Evolutionary conservation across 2,888 invertebrate species (phyloP).

Genomic region (Zaprionus bogoriensis): DNA sequence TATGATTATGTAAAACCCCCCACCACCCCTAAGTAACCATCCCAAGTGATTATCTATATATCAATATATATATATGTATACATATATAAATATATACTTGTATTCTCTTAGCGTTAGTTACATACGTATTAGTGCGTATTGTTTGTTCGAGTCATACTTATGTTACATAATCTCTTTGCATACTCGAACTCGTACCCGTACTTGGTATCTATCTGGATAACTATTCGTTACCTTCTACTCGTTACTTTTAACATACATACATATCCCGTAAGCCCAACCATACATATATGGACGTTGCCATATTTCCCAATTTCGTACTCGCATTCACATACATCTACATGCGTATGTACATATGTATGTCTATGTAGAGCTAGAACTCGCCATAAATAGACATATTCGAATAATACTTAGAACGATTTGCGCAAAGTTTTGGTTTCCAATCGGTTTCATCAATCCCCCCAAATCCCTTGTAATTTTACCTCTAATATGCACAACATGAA

Average conservation of each 20-base stretch:
- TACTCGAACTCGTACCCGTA: constrained; percentile 2
- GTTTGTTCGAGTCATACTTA: background rate
- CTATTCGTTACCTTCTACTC: background rate
- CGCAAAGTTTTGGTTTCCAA: constrained; percentile 27
- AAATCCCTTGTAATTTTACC: background rate
- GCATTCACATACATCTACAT: constrained; percentile 3
- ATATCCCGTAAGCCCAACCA: background rate
- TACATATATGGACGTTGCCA: background rate
- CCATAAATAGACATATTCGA: constrained; percentile 2
- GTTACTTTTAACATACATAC: background rate
- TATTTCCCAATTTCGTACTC: background rate
- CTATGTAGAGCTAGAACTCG: constrained; percentile 30
- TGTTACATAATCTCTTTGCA: background rate
- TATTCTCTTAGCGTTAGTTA: constrained; percentile 1
- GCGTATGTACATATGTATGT: constrained; percentile 15
- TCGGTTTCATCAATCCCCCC: constrained; percentile 29
- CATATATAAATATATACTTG: constrained; percentile 3
- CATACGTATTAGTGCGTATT: constrained; percentile 4
- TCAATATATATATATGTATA: constrained; percentile 4
- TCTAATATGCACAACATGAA: constrained; percentile 16
- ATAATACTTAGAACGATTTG: constrained; percentile 12
- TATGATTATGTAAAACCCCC: background rate
- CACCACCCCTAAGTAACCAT: background rate
- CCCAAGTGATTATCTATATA: constrained; percentile 7
- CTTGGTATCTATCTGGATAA: background rate